These are phyloP conservation scores for Tribolium castaneum DNA, from an alignment of 1,140 invertebrate species.

Conservation along the genomic window DNA sequence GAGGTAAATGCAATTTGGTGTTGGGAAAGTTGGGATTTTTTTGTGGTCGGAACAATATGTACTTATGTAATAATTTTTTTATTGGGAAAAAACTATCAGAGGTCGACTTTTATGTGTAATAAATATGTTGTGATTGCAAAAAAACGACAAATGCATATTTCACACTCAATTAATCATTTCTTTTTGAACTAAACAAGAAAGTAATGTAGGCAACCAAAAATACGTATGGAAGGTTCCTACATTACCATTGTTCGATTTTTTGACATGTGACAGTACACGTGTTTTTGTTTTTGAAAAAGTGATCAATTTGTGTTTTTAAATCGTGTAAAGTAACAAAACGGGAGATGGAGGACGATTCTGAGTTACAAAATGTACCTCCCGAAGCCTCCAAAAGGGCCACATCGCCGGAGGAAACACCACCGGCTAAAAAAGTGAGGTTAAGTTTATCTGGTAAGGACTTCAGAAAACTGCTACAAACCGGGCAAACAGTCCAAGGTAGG, in stretches of 20 bases:
- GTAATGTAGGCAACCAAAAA: background rate
- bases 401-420: background rate
- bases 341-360: background rate
- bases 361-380: background rate
- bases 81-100: background rate
- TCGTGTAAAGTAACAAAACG: background rate
- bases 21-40: background rate
- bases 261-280: background rate
- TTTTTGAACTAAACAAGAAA: background rate
- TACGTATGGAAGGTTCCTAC: background rate
- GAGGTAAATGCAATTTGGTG: background rate
- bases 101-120: background rate
- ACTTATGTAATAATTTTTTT: background rate
- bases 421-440: constrained; percentile 24
- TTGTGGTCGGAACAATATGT: background rate
- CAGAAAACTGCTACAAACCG: constrained; percentile 51
- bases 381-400: background rate
- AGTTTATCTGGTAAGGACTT: constrained; percentile 57
- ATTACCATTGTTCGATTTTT: background rate
- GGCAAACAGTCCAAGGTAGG: constrained; percentile 51
- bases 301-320: background rate
- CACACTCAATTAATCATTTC: background rate
- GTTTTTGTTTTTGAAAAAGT: background rate
- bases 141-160: background rate
- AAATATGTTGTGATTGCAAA: background rate